These are phyloP conservation scores for Tautogolabrus adspersus DNA, from an alignment of 2,113 vertebrate genomes.

Conservation along the genomic window DNA sequence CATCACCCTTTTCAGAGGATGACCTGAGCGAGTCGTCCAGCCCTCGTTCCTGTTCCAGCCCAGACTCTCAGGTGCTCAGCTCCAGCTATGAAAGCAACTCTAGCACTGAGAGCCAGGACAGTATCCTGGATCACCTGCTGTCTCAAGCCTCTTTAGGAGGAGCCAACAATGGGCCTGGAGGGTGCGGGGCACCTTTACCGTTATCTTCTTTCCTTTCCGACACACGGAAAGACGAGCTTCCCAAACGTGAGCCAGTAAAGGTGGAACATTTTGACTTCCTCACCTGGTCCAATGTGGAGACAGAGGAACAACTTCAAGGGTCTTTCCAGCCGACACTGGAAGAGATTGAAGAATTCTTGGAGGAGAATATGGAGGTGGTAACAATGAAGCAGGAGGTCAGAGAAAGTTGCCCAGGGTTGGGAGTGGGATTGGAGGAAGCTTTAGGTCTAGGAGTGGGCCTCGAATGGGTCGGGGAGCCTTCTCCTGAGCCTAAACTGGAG, in stretches of 20 bases:
- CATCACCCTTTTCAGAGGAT: constrained; percentile 92
- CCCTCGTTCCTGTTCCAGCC: constrained; percentile 93
- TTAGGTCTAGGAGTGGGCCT: constrained; percentile 83
- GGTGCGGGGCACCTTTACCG: constrained; percentile 46
- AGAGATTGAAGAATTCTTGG: constrained; percentile 96
- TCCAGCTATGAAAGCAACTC: constrained; percentile 89
- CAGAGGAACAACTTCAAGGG: constrained; percentile 82
- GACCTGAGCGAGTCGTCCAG: constrained; percentile 92
- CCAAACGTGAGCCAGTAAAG: constrained; percentile 79
- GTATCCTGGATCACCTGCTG: constrained; percentile 91
- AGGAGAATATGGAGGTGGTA: constrained; percentile 93
- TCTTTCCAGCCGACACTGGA: constrained; percentile 94
- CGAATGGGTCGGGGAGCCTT: constrained; percentile 80
- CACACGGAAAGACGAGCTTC: constrained; percentile 80
- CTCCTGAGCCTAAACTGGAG: constrained; percentile 42
- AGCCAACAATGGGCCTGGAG: constrained; percentile 28
- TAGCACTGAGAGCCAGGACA: constrained; percentile 88
- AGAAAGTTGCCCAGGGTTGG: constrained; percentile 70
- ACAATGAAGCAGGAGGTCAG: constrained; percentile 84
- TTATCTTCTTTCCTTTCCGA: constrained; percentile 84
- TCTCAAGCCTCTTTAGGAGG: constrained; percentile 89
- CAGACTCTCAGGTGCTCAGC: constrained; percentile 89
- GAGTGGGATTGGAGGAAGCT: constrained; percentile 80
- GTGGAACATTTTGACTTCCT: constrained; percentile 89
- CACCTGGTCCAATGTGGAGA: constrained; percentile 82